These are phyloP conservation scores for Drosophila melanogaster DNA, from an alignment of 1,140 invertebrate species.

Conservation along the genomic window DNA sequence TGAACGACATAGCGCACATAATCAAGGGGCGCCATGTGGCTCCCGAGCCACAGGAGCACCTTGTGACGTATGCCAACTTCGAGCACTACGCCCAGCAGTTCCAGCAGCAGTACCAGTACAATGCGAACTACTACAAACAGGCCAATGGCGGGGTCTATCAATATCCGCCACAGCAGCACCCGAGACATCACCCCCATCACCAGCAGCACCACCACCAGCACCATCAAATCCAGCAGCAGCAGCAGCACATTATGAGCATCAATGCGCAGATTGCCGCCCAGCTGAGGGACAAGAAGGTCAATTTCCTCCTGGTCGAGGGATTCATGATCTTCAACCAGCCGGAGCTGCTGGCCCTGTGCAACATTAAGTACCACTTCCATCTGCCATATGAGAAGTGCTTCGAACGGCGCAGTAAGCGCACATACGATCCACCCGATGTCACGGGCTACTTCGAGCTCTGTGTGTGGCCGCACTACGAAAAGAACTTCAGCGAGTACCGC, in stretches of 20 bases:
- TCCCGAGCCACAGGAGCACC: conserved; percentile 31
- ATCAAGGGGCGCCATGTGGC: conserved; percentile 61
- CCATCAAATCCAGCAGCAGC: conserved; percentile 50
- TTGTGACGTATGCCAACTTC: conserved; percentile 60
- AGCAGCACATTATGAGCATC: conserved; percentile 67
- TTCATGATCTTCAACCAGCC: conserved; percentile 91
- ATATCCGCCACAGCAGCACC: conserved; percentile 35
- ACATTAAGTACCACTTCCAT: conserved; percentile 90
- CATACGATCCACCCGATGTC: conserved; percentile 91
- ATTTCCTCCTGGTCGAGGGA: conserved; percentile 90
- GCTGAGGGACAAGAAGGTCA: conserved; percentile 82
- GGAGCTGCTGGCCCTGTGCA: conserved; percentile 87
- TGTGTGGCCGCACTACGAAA: conserved; percentile 90
- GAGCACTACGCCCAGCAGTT: conserved; percentile 74
- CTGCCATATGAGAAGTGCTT: conserved; percentile 88
- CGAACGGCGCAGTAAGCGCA: conserved; percentile 86
- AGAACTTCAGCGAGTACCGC: conserved; percentile 76
- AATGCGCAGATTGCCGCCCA: conserved; percentile 68
- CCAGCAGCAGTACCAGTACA: conserved; percentile 68
- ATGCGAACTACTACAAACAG: conserved; percentile 48
- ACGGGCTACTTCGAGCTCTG: conserved; percentile 91
- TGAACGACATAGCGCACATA: conserved; percentile 69
- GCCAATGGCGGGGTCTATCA: conserved; percentile 25
- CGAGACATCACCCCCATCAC: conserved; percentile 43
- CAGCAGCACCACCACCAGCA: conserved; percentile 43